These are phyloP conservation scores for Heloderma charlesbogerti DNA, from an alignment of 2,113 vertebrate species.

Conservation along the genomic window DNA sequence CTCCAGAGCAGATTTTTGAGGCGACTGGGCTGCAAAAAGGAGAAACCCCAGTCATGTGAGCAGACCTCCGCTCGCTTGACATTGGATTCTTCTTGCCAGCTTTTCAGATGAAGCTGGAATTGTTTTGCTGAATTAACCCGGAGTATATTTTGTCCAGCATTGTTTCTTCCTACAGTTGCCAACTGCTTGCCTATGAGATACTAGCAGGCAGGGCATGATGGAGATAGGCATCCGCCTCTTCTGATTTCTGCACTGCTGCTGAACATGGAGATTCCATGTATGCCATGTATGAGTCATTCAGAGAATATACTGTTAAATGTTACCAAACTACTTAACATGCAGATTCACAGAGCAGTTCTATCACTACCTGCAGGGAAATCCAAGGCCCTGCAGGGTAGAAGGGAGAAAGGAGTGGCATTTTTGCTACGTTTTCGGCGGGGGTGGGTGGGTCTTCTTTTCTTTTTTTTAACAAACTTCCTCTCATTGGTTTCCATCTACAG, in stretches of 20 bases:
- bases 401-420: too few species aligned
- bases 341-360: not conserved
- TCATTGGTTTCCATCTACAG: too few species aligned
- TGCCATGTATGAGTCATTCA: not conserved
- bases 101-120: not conserved
- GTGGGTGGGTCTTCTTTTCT: too few species aligned
- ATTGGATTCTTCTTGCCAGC: too few species aligned
- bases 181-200: not conserved
- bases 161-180: not conserved
- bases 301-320: not conserved
- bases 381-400: too few species aligned
- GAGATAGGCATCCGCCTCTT: not conserved
- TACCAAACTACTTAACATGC: not conserved
- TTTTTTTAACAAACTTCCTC: too few species aligned
- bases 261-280: not conserved
- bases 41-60: too few species aligned
- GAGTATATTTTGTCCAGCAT: not conserved
- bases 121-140: not conserved
- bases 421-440: too few species aligned
- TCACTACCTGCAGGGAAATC: too few species aligned
- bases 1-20: too few species aligned
- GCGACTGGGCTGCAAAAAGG: too few species aligned
- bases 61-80: too few species aligned
- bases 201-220: not conserved
- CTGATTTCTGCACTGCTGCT: not conserved